Base-by-base conservation (phyloP, 2,113 vertebrate species). In the Grammomys surdaster region DNA sequence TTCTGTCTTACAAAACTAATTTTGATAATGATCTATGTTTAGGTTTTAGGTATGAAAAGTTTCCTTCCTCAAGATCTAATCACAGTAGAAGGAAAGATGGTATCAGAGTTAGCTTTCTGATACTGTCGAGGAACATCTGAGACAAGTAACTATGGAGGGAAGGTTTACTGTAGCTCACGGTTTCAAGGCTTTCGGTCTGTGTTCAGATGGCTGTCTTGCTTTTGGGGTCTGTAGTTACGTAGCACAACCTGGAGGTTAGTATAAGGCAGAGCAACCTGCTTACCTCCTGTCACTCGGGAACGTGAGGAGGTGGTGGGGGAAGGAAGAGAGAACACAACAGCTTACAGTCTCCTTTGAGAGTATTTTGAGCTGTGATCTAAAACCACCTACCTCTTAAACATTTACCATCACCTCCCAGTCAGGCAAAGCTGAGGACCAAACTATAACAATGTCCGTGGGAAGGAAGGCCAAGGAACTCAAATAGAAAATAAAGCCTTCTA, bases 1-100 rank as follows among this genome's bases (percentile, higher is more conserved):
- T 75, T 77, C 90, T 97, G 28, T 31, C 72, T 95, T 77, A 36
- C 16, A 88, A 63, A 95, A 90, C 51, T 93, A 60, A 85, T 95
- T 95, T 93, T 88, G 77, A 88, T 75, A 84, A 43, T 26, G 56
- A 5, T 40, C n/a, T 60, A 22, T 28, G 85, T 90, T 92, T 87
- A 90, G 46, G 22, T 85, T 80, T 46, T 93, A 94, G 48, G 19
- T 91, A 88, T 89, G 48, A 82, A 89, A 94, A 31, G 7, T 80
- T 93, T 89, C 51, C 95, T 10, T 70, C 69, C 85, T 69, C 26
- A 17, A 93, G 72, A 43, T 33, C 86, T 86, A 85, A 60, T 90
- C 82, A 56, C n/a, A 22, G 20, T 81, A 1, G 76, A 75, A 93
- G 85, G 77, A 73, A 95, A 95, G 76, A 65, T 81, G 51, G 8